Percentiles rank a stretch among this genome's conserved stretches.
These are phyloP conservation scores for Pampusana beccarii DNA, from an alignment of 2,113 vertebrate species.

Conservation along the genomic window DNA sequence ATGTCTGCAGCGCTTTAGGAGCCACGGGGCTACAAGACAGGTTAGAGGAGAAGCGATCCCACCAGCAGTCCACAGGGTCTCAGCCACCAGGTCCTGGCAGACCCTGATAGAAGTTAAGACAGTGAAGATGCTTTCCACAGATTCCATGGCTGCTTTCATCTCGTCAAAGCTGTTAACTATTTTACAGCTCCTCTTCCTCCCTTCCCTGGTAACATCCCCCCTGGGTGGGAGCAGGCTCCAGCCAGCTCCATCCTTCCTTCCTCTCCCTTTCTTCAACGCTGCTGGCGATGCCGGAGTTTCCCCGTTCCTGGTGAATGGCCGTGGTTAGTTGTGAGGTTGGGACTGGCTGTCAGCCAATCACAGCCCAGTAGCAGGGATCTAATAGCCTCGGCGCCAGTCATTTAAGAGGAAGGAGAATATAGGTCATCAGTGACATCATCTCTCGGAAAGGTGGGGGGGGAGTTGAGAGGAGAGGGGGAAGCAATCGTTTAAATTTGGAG, in stretches of 20 bases:
- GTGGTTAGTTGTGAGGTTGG: constrained; percentile 58
- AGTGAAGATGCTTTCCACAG: background rate
- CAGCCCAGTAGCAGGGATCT: constrained; percentile 62
- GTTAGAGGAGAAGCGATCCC: background rate
- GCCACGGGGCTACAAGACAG: accelerated
- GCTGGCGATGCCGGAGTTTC: background rate
- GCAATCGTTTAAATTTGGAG: constrained; percentile 51
- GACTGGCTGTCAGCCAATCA: constrained; percentile 74
- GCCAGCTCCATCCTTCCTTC: background rate
- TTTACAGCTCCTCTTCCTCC: background rate
- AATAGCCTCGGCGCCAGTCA: constrained; percentile 68
- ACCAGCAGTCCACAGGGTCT: background rate
- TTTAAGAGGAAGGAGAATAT: constrained; percentile 43
- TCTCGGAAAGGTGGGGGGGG: constrained; percentile 43
- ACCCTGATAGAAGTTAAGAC: background rate
- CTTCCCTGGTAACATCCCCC: background rate
- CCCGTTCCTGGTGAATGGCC: constrained; percentile 12
- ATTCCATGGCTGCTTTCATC: background rate
- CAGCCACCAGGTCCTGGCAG: background rate
- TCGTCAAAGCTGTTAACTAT: background rate
- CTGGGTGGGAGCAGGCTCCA: background rate
- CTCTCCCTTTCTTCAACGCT: background rate
- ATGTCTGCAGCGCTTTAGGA: background rate
- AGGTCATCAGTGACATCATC: constrained; percentile 56
- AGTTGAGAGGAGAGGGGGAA: background rate